Evolutionary conservation across 2,888 invertebrate genomes (phyloP).

Genomic region (Ectemnius cavifrons): DNA sequence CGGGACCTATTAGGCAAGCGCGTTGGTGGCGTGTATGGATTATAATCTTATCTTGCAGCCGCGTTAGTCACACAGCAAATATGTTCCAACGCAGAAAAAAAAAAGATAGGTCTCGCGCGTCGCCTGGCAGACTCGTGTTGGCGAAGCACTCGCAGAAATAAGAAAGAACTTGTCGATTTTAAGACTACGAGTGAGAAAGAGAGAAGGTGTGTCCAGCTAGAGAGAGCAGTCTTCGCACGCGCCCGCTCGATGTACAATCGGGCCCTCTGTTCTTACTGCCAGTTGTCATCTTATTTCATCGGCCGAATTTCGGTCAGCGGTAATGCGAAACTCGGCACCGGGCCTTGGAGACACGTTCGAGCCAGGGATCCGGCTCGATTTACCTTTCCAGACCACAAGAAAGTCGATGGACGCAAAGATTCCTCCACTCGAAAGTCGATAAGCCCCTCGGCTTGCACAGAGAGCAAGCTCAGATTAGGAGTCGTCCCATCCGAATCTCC

Average conservation of each 20-base stretch:
- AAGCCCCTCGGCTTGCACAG: constrained; percentile 26
- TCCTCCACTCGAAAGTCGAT: constrained; percentile 46
- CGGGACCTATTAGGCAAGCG: constrained; percentile 24
- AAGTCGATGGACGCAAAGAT: constrained; percentile 53
- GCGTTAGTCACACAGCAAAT: constrained; percentile 57
- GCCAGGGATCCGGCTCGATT: constrained; percentile 57
- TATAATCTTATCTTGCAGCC: constrained; percentile 56
- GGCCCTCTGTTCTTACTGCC: constrained; percentile 23
- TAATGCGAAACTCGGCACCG: constrained; percentile 47
- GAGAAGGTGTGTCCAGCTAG: background rate
- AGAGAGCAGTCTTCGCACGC: background rate
- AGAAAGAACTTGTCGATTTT: background rate
- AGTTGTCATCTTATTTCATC: constrained; percentile 34
- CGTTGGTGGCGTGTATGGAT: constrained; percentile 37
- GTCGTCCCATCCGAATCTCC: constrained; percentile 28
- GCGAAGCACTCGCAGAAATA: constrained; percentile 7
- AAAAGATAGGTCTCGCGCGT: constrained; percentile 39
- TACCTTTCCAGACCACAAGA: constrained; percentile 60
- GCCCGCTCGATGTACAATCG: constrained; percentile 26
- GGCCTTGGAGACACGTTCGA: constrained; percentile 40
- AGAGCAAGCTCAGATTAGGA: constrained; percentile 52
- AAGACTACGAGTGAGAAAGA: background rate
- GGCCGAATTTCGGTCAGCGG: constrained; percentile 50
- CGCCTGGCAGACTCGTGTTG: constrained; percentile 30
- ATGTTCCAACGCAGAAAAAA: constrained; percentile 42